Conservation (phyloP, 2,797 vertebrate species). For the Astyanax mexicanus region DNA sequence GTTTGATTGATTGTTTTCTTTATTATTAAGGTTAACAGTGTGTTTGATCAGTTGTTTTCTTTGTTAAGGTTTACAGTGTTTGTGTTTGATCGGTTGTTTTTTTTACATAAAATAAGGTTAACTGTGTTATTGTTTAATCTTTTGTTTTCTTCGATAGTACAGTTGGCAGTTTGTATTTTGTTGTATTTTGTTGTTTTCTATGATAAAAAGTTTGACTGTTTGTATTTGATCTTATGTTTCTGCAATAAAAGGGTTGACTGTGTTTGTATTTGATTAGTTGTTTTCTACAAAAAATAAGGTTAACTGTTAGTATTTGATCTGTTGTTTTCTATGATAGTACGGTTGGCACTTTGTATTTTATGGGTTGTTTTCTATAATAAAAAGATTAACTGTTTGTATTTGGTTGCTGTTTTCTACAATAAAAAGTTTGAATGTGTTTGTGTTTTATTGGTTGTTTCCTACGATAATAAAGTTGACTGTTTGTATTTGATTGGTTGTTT, state of each 20-base stretch:
- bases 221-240: no score
- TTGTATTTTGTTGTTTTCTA: no score
- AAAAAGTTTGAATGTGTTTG: no score
- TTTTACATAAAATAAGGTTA: neutral
- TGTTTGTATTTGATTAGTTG: neutral
- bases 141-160: neutral
- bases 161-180: neutral
- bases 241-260: no score
- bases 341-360: neutral
- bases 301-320: neutral
- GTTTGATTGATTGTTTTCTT: neutral
- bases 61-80: neutral
- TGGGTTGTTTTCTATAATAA: no score
- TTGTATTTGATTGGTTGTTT: no score
- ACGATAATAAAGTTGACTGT: no score
- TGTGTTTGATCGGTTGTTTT: neutral
- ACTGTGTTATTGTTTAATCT: neutral
- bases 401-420: no score
- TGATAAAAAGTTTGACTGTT: no score
- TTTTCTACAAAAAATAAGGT: neutral
- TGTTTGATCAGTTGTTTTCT: neutral
- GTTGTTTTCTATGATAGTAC: neutral
- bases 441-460: no score
- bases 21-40: no score
- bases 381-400: no score